phyloP scores from a whole-genome alignment of 2,113 vertebrate genomes.

The Dipodomys stephensi region DNA sequence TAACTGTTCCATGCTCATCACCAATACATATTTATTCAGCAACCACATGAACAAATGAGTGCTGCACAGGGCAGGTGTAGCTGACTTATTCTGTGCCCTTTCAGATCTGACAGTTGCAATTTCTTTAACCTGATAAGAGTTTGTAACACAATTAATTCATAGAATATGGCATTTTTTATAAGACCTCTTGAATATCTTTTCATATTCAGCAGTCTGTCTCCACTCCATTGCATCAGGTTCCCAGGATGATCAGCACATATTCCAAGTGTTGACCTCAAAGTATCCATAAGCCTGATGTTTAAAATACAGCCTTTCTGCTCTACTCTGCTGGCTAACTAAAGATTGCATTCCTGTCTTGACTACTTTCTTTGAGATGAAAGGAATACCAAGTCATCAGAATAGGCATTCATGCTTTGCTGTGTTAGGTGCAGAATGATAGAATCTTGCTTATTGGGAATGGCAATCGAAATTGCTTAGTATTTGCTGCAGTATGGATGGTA shows the following conservation, averaged over 20 bases:
- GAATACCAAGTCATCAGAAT: neutral
- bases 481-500: neutral
- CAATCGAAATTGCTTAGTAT: neutral
- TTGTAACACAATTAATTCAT: constrained; percentile 68
- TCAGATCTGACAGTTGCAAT: constrained; percentile 51
- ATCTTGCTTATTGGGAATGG: neutral
- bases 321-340: neutral
- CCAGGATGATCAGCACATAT: neutral
- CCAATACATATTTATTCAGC: constrained; percentile 39
- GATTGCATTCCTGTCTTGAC: neutral
- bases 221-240: neutral
- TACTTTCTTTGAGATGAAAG: neutral
- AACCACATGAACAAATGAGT: neutral
- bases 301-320: neutral
- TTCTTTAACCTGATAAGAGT: constrained; percentile 53
- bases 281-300: neutral
- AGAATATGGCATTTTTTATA: constrained; percentile 62
- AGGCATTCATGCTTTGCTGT: neutral
- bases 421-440: neutral
- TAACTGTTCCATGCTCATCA: neutral
- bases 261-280: neutral
- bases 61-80: constrained; percentile 21
- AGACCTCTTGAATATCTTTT: constrained; percentile 57
- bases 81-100: constrained; percentile 51
- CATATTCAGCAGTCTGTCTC: neutral